phyloP scores from a whole-genome alignment of 53 echinoderm and acorn worm genomes.

The Holothuria scabra region DNA sequence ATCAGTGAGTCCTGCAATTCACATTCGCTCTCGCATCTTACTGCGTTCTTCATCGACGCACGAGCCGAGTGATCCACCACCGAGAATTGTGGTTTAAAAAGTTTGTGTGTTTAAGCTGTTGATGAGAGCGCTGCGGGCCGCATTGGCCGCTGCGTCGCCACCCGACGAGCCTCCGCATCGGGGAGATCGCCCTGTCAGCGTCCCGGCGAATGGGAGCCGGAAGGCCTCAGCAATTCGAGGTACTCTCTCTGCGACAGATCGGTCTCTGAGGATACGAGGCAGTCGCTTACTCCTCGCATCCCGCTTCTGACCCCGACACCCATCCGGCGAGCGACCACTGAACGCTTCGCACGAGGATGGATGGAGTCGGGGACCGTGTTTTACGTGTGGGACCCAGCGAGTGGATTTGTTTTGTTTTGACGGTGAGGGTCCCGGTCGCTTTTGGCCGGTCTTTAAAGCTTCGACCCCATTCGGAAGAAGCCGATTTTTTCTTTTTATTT shows the following conservation, averaged over 20 bases:
- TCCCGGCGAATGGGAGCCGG: no score
- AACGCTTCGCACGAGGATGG: background rate
- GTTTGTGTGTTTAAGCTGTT: no score
- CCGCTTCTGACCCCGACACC: background rate
- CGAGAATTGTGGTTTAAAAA: conserved; percentile 76
- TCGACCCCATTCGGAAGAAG: conserved; percentile 13
- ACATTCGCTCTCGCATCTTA: conserved; percentile 84
- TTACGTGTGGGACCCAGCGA: background rate
- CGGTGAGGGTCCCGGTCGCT: background rate
- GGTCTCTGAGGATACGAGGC: no score
- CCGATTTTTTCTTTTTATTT: background rate
- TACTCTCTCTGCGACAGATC: background rate
- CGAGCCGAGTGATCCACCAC: conserved; percentile 96
- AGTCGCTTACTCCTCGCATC: background rate
- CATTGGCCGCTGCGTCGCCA: no score
- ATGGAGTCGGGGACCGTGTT: background rate
- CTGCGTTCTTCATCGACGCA: conserved; percentile 95
- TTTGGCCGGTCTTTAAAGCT: conserved; percentile 5
- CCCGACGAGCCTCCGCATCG: no score
- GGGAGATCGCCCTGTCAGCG: no score
- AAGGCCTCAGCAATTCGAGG: no score
- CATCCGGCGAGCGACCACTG: background rate
- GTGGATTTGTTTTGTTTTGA: background rate
- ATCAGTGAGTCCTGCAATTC: conserved; percentile 88
- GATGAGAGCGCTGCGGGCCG: no score